Percentiles rank a stretch among this genome's conserved stretches.
phyloP scores from a whole-genome alignment of 2,888 invertebrate genomes.

The Lasiommata megera region DNA sequence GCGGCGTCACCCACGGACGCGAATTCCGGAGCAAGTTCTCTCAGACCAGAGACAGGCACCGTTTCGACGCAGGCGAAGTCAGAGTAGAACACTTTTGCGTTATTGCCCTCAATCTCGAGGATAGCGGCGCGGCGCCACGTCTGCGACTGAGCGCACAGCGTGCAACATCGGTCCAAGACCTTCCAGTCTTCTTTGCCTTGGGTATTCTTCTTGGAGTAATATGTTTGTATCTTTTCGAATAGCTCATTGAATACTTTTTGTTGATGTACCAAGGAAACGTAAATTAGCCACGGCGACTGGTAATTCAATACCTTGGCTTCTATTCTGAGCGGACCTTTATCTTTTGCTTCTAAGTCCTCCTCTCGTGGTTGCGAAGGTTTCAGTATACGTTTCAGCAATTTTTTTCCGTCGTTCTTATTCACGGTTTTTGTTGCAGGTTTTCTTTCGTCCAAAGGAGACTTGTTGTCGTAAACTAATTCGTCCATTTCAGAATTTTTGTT shows the following conservation, averaged over 20 bases:
- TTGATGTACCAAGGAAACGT: slow-evolving; percentile 76
- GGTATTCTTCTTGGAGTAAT: slow-evolving; percentile 58
- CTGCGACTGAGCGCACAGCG: slow-evolving; percentile 66
- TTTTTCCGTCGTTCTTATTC: slow-evolving; percentile 34
- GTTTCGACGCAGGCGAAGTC: slow-evolving; percentile 83
- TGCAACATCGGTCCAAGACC: slow-evolving; percentile 73
- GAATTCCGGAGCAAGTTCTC: slow-evolving; percentile 75
- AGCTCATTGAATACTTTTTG: slow-evolving; percentile 68
- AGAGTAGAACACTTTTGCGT: slow-evolving; percentile 81
- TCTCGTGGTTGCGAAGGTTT: slow-evolving; percentile 36
- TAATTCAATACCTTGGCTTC: slow-evolving; percentile 74
- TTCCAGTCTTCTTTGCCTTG: slow-evolving; percentile 64
- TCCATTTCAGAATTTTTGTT: slow-evolving; percentile 46
- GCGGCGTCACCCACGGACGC: slow-evolving; percentile 78
- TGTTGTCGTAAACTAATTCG: slow-evolving; percentile 50
- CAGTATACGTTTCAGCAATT: slow-evolving; percentile 41
- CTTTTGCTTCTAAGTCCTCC: slow-evolving; percentile 58
- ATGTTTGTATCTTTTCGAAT: slow-evolving; percentile 77
- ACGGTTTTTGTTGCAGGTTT: slow-evolving; percentile 33
- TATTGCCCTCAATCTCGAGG: slow-evolving; percentile 55
- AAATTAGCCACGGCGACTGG: slow-evolving; percentile 82
- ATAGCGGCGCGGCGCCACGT: slow-evolving; percentile 84
- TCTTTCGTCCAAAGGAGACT: slow-evolving; percentile 44
- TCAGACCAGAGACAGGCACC: slow-evolving; percentile 68
- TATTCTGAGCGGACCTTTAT: slow-evolving; percentile 72